Base-by-base conservation (phyloP, 1,140 invertebrate genomes). In the Drosophila bipectinata region DNA sequence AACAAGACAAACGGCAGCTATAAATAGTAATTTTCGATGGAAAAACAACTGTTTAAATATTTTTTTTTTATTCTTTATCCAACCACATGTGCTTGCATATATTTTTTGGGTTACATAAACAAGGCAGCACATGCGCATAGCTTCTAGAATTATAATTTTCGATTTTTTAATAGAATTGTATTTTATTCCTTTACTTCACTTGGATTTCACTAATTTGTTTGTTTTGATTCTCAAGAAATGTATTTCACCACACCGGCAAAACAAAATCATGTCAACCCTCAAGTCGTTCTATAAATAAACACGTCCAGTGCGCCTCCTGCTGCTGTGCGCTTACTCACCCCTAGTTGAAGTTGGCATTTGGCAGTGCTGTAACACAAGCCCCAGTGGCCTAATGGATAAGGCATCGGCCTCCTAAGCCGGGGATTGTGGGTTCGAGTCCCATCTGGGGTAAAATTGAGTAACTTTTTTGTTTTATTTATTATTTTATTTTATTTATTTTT, bases 341-440 rank as follows among this genome's bases (percentile, higher is more conserved):
- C 15, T 0, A 4, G 0, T 8, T 52, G 3, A 24, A 26, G 26
- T 30, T n/a, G 0, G 8, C 24, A 15, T 15, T 72, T 7, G 32
- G 53, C 3, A 66, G 28, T 6, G 10, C 0, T 0, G 0, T 4
- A 4, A 0, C 21, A n/a, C 53, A 52, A 10, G 68, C 68, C 66
- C 68, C 68, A 72, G 68, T 72, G 68, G 68, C 68, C 53, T 72
- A 72, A 72, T 72, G 68, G 68, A 69, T 69, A 69, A 66, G 62
- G 62, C 62, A 66, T 66, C 62, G 62, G 62, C 62, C 62, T 64
- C 62, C 62, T 64, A 64, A 64, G 62, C 62, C 62, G 62, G 62
- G 62, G 62, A 66, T 66, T 66, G 62, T 68, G 64, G 64, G 64
- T 68, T 68, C 64, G 64, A 68, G 64, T 68, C 64, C 64, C 64